phyloP scores from a whole-genome alignment of 2,113 vertebrate genomes.

The Clarias magur region DNA sequence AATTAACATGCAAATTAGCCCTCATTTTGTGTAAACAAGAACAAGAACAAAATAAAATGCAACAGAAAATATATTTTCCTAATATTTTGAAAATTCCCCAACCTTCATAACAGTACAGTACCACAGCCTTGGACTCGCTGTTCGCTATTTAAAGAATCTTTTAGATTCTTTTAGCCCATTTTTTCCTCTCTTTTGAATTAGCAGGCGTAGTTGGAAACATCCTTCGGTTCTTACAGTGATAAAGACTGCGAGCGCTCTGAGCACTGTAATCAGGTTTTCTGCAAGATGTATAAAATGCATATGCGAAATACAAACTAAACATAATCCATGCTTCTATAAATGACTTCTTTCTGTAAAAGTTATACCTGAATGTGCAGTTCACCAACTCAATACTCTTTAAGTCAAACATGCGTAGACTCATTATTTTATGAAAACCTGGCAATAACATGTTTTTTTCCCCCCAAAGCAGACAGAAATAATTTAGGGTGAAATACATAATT shows the following conservation, averaged over 20 bases:
- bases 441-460: not conserved
- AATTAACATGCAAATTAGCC: too few relatives aligned
- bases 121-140: not conserved
- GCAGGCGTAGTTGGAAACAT: not conserved
- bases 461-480: not conserved
- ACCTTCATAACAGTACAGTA: not conserved
- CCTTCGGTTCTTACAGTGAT: not conserved
- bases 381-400: not conserved
- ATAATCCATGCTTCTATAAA: not conserved
- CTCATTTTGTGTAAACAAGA: too few relatives aligned
- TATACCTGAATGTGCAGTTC: not conserved
- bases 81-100: not conserved
- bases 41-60: too few relatives aligned
- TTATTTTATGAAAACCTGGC: not conserved
- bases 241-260: not conserved
- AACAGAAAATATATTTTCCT: not conserved
- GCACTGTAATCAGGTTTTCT: not conserved
- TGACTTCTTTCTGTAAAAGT: not conserved
- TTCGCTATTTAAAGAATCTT: not conserved
- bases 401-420: not conserved
- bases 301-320: not conserved
- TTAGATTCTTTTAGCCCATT: not conserved
- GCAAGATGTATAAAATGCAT: not conserved
- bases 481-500: not conserved
- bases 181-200: not conserved